Conservation (phyloP, 2,797 vertebrate genomes). For the Melanitta fusca region DNA sequence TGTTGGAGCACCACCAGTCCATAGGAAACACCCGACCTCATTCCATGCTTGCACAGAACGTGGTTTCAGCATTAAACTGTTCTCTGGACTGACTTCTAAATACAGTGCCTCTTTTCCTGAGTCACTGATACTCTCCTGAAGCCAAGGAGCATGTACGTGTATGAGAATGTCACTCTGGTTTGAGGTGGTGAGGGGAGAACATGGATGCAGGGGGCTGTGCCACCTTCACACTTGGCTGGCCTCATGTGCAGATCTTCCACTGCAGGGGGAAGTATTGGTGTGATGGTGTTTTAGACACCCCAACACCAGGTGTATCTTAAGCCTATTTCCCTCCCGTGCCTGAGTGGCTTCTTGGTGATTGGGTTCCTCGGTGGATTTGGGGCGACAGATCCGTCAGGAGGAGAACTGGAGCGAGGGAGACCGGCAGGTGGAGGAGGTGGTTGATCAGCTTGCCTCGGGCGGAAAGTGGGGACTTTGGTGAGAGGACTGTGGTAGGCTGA, state of each 20-base stretch:
- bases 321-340: not conserved
- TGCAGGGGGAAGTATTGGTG: not conserved
- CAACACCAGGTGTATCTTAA: not conserved
- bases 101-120: conserved; percentile 7
- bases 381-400: not conserved
- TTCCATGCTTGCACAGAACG: not conserved
- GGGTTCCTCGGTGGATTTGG: not conserved
- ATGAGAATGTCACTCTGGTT: not conserved
- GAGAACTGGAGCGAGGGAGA: not conserved
- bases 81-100: not conserved
- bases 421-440: not conserved
- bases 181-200: not conserved
- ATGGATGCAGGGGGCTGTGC: rapidly evolving
- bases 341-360: not conserved
- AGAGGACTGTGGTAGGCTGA: not conserved
- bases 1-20: not conserved
- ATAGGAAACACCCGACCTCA: not conserved
- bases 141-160: rapidly evolving
- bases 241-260: not conserved
- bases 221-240: too few species aligned
- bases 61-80: not conserved
- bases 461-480: not conserved
- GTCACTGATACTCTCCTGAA: not conserved
- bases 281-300: not conserved
- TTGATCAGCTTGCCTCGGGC: not conserved